Base-by-base conservation (phyloP, 2,888 invertebrate species). In the Yponomeuta evonymella region DNA sequence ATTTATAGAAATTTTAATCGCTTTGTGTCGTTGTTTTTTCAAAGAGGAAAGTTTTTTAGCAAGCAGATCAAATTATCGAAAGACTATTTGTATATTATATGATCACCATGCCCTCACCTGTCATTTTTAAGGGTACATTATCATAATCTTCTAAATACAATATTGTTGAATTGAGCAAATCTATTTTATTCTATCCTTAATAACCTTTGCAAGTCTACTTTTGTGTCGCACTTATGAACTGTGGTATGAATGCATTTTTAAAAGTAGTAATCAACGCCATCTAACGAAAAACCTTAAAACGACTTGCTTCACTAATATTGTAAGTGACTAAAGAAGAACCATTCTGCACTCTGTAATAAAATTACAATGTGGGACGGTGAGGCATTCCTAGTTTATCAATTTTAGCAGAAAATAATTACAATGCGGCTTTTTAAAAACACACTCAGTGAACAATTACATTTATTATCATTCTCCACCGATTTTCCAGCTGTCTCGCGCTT, bases 1-100 rank as follows among this genome's bases (percentile, higher is more conserved):
- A 91, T 90, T 91, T 90, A 89, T 91, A 90, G 89, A 90, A 89
- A 89, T 89, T 88, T 90, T 87, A 83, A 86, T 79, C 81, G 83
- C 88, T 89, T 91, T 90, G 89, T 90, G 83, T 81, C 80, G 83
- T 29, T 69, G 9, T 43, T 43, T 43, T 83, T 85, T 86, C 85
- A 83, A 85, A 86, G 81, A 79, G 83, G 79, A 83, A 62, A 79
- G 77, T 81, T 79, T 75, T 72, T 75, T 79, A 12, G 15, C 15
- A 12, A 2, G 15, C 12, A 58, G 43, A 15, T 79, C 71, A 75
- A 74, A 78, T 83, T 12, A 51, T 51, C 51, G 10, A 51, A 51
- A 12, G 2, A 4, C 33, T 43, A 43, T 8, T 43, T 5, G 43
- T 43, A 43, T 43, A 8, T 4, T 33, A 33, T 33, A 43, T 43